phyloP scores from a whole-genome alignment of 2,888 invertebrate genomes.

The Diabrotica balteata region DNA sequence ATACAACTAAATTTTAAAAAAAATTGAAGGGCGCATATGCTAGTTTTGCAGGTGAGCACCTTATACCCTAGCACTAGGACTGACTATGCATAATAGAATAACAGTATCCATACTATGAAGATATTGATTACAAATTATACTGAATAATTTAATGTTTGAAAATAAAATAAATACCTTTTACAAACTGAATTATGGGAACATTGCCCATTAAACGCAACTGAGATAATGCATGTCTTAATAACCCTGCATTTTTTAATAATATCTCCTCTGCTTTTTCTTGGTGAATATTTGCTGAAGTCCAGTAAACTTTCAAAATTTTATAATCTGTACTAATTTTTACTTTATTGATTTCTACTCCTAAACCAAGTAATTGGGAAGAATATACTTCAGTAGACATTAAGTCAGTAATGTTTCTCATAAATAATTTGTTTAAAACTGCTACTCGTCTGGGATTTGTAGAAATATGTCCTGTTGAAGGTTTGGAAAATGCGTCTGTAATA shows the following conservation, averaged over 20 bases:
- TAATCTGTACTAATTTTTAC: conserved; percentile 74
- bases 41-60: too few species aligned
- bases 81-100: too few species aligned
- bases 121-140: too few species aligned
- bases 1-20: too few species aligned
- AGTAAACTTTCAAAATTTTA: conserved; percentile 73
- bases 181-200: conserved; percentile 77
- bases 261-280: conserved; percentile 65
- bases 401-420: conserved; percentile 83
- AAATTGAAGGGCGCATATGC: too few species aligned
- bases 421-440: conserved; percentile 77
- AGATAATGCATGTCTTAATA: conserved; percentile 75
- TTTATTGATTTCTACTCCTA: conserved; percentile 76
- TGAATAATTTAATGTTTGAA: too few species aligned
- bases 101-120: too few species aligned
- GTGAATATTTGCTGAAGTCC: conserved; percentile 66
- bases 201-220: conserved; percentile 76
- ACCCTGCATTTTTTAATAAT: conserved; percentile 66
- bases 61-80: too few species aligned
- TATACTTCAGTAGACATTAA: conserved; percentile 76
- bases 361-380: conserved; percentile 67
- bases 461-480: conserved; percentile 60
- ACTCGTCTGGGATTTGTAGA: conserved; percentile 67
- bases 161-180: conserved; percentile 64
- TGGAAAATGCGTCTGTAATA: conserved; percentile 53